Conservation (phyloP, 2,797 vertebrate genomes). For the Spheniscus humboldti region DNA sequence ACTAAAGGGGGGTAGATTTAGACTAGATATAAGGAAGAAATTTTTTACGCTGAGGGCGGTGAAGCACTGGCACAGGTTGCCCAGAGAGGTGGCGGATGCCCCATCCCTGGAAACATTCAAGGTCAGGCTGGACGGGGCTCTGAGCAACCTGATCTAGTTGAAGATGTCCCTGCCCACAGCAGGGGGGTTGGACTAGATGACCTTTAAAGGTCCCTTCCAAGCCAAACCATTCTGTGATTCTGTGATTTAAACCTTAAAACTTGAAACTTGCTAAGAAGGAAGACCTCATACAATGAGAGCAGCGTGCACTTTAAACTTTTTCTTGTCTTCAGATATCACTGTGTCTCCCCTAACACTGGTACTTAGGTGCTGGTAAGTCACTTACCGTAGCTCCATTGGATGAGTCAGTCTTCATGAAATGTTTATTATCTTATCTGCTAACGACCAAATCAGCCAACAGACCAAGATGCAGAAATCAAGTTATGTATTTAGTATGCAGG, state of each 20-base stretch:
- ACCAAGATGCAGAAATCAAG: neutral
- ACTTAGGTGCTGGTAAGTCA: neutral
- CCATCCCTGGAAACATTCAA: too few relatives aligned
- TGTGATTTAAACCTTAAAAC: neutral
- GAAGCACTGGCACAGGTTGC: too few relatives aligned
- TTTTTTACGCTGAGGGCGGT: too few relatives aligned
- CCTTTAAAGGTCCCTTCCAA: too few relatives aligned
- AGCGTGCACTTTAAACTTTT: fast-evolving
- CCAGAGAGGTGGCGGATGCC: too few relatives aligned
- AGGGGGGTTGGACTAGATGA: too few relatives aligned
- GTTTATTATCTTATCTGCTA: neutral
- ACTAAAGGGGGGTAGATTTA: too few relatives aligned
- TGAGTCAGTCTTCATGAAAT: neutral
- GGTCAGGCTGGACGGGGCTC: too few relatives aligned
- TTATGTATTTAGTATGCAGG: neutral
- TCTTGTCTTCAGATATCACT: neutral
- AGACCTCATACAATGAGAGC: neutral
- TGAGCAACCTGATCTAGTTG: too few relatives aligned
- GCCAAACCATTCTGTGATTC: too few relatives aligned
- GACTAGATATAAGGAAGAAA: too few relatives aligned
- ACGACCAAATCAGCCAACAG: neutral
- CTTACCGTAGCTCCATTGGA: neutral
- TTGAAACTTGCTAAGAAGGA: neutral
- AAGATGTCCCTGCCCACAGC: too few relatives aligned
- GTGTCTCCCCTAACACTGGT: neutral